Conservation (phyloP, 35 echinoderm and acorn worm species). For the Ptychodera flava region DNA sequence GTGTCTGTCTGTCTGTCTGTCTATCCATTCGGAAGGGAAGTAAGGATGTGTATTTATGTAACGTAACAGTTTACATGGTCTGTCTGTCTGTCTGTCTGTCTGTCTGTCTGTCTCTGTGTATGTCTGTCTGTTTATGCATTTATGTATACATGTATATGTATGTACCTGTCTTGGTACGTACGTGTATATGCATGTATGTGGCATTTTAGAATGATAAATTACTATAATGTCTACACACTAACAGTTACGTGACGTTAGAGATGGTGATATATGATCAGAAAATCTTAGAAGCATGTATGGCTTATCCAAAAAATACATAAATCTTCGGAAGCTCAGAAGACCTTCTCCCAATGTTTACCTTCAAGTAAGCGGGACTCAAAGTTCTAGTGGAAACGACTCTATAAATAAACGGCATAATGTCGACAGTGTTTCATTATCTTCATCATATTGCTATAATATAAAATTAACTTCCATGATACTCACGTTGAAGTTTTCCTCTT, state of each 20-base stretch:
- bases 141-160: not conserved
- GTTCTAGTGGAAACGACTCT: too few species aligned
- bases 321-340: too few species aligned
- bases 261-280: not conserved
- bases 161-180: not conserved
- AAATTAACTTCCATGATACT: too few species aligned
- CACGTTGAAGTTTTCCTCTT: conserved; percentile 47
- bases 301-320: too few species aligned
- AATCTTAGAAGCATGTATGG: not conserved
- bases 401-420: too few species aligned
- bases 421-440: too few species aligned
- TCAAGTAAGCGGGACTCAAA: too few species aligned
- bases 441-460: too few species aligned
- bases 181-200: not conserved
- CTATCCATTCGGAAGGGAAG: not conserved
- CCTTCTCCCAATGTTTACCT: too few species aligned
- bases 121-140: not conserved
- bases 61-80: not conserved
- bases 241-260: not conserved
- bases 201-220: not conserved
- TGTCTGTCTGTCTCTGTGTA: too few species aligned
- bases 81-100: too few species aligned
- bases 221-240: not conserved
- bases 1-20: not conserved
- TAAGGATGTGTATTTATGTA: not conserved